These are phyloP conservation scores for Corapipo altera DNA, from an alignment of 2,113 vertebrate species.

Conservation along the genomic window DNA sequence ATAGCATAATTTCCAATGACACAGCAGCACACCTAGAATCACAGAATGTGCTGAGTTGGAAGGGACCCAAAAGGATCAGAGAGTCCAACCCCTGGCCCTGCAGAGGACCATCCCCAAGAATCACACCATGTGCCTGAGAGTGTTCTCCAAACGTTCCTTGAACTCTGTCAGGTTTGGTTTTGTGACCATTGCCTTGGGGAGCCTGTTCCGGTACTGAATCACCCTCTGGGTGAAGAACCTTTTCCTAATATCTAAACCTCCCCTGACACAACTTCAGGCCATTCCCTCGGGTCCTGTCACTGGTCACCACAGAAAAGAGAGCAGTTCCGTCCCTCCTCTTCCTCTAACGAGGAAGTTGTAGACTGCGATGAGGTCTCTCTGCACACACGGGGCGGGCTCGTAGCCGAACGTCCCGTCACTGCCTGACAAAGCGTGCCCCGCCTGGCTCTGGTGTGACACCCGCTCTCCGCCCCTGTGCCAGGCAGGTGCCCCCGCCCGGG, in stretches of 20 bases:
- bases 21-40: background rate
- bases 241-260: background rate
- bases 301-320: background rate
- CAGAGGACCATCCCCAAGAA: background rate
- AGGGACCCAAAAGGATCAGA: background rate
- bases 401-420: fast-evolving
- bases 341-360: background rate
- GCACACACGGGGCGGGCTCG: background rate
- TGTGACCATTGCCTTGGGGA: background rate
- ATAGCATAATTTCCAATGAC: fast-evolving
- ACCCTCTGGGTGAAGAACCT: background rate
- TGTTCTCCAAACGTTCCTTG: background rate
- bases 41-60: background rate
- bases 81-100: background rate
- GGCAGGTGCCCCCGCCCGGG: background rate
- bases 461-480: fast-evolving
- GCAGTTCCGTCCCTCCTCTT: background rate
- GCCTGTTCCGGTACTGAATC: background rate
- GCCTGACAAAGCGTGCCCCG: fast-evolving
- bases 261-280: background rate
- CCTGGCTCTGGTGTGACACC: fast-evolving
- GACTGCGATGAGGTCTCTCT: too few relatives aligned
- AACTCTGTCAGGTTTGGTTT: background rate
- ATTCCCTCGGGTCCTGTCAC: background rate
- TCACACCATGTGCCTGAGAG: background rate